A percentile compares a stretch with the other conserved stretches of the same genome.
Conservation (phyloP, 1,140 invertebrate genomes). For the Hyles vespertilio region DNA sequence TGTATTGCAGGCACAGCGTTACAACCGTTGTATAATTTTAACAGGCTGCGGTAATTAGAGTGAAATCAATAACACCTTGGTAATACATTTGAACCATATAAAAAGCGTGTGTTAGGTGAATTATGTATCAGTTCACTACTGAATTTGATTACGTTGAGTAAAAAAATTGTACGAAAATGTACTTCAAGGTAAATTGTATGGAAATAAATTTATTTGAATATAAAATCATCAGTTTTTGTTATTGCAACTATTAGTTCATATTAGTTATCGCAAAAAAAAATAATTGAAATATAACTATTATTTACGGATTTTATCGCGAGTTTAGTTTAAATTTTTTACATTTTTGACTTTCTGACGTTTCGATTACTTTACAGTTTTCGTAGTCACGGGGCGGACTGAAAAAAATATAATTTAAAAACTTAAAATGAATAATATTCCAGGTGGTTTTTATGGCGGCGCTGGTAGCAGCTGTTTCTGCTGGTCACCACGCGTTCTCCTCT, state of each 20-base stretch:
- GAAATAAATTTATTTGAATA: no score
- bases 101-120: neutral
- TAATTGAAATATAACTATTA: no score
- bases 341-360: no score
- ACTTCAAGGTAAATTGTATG: constrained; percentile 5
- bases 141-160: neutral
- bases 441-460: neutral
- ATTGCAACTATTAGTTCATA: no score
- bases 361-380: no score
- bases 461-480: neutral
- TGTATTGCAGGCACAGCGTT: constrained; percentile 4
- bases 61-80: constrained; percentile 9
- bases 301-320: no score
- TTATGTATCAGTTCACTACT: constrained; percentile 2
- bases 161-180: constrained; percentile 1
- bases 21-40: constrained; percentile 3
- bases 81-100: constrained; percentile 6
- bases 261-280: no score
- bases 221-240: no score
- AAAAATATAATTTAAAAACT: neutral
- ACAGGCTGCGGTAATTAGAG: constrained; percentile 3
- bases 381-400: no score
- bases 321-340: no score
- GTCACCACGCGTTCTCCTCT: constrained; percentile 5
- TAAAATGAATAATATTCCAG: neutral